Conservation (phyloP, 2,888 invertebrate species). For the Sussaba pulchella region DNA sequence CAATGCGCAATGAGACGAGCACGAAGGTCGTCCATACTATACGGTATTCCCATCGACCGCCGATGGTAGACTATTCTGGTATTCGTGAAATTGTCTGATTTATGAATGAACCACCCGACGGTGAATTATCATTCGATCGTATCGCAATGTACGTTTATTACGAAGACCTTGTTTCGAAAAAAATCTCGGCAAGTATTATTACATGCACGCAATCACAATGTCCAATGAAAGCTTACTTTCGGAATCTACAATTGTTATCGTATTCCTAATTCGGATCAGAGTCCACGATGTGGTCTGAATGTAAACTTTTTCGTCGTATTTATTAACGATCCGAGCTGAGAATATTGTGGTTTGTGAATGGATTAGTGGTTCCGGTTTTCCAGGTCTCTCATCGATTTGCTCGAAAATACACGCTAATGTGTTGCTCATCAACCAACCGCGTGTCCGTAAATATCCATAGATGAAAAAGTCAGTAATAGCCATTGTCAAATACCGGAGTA, state of each 20-base stretch:
- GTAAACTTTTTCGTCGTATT: no score
- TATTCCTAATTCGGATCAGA: no score
- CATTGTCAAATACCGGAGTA: constrained; percentile 18
- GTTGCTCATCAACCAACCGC: background rate
- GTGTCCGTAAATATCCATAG: no score
- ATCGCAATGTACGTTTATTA: background rate
- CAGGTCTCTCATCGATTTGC: constrained; percentile 49
- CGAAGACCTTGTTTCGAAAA: background rate
- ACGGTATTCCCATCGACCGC: constrained; percentile 56
- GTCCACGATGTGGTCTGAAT: no score
- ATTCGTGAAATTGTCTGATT: constrained; percentile 52
- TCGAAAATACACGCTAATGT: constrained; percentile 23
- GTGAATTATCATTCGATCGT: constrained; percentile 32
- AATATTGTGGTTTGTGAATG: background rate
- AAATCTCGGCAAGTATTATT: no score
- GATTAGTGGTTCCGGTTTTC: constrained; percentile 18
- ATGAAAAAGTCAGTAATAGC: no score
- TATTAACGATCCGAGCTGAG: no score
- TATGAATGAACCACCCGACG: constrained; percentile 46
- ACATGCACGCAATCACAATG: no score
- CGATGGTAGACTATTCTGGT: constrained; percentile 24
- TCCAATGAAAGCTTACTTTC: no score
- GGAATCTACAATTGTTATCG: no score
- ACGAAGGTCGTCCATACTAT: constrained; percentile 54
- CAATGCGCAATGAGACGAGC: constrained; percentile 63